Conservation (phyloP, 2,797 vertebrate species). For the Valencia hispanica region DNA sequence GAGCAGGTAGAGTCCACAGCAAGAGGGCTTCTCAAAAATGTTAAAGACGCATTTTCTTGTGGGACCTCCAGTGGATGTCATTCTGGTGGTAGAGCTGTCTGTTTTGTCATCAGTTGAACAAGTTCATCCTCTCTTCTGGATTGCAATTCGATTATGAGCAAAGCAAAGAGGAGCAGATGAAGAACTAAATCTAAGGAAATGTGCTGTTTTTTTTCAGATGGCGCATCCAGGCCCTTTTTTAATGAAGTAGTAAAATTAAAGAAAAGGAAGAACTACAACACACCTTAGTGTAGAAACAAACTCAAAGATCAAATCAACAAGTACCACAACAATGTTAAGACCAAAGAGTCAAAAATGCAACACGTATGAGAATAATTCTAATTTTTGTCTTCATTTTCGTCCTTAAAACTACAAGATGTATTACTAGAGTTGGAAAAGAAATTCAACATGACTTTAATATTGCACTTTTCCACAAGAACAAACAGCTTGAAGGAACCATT, state of each 20-base stretch:
- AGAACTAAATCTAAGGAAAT: background rate
- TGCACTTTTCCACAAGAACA: slow-evolving; percentile 34
- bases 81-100: background rate
- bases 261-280: background rate
- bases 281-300: background rate
- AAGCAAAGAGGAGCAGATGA: background rate
- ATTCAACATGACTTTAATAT: slow-evolving; percentile 21
- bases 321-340: background rate
- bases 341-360: background rate
- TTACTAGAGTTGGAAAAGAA: slow-evolving; percentile 16
- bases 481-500: slow-evolving; percentile 44
- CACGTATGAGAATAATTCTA: background rate
- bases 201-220: background rate
- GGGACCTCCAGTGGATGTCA: background rate
- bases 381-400: background rate
- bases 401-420: background rate
- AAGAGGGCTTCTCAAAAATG: background rate
- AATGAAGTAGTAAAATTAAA: background rate
- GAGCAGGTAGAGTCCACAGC: background rate
- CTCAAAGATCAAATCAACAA: background rate
- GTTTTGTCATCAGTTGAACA: background rate
- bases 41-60: background rate
- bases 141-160: background rate
- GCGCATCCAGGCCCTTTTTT: background rate
- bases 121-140: background rate